Conservation (phyloP, 1,140 invertebrate genomes). For the Popillia japonica region DNA sequence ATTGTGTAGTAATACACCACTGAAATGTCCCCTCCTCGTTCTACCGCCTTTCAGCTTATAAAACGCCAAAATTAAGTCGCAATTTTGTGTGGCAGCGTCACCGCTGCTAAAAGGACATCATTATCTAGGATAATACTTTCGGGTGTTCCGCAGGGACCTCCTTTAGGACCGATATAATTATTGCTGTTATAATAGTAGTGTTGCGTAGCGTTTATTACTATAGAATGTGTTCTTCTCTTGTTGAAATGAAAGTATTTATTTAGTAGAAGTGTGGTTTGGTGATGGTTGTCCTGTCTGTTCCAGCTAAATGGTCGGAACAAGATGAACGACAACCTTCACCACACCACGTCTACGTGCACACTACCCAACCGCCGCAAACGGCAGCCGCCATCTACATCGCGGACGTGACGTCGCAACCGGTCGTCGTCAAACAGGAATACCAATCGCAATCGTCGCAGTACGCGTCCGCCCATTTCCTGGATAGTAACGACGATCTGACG, state of each 20-base stretch:
- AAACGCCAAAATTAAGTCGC: too few relatives aligned
- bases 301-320: constrained; percentile 51
- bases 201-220: too few relatives aligned
- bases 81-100: too few relatives aligned
- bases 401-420: neutral
- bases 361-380: neutral
- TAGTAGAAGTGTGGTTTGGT: constrained; percentile 46
- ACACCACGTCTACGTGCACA: neutral
- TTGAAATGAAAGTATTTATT: neutral
- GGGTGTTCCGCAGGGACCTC: too few relatives aligned
- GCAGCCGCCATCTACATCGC: neutral
- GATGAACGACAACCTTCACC: constrained; percentile 40
- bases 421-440: constrained; percentile 26
- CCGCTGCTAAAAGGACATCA: too few relatives aligned
- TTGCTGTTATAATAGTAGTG: too few relatives aligned
- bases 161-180: too few relatives aligned
- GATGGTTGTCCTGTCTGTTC: constrained; percentile 52
- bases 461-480: neutral
- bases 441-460: neutral
- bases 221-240: too few relatives aligned
- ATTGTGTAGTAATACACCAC: too few relatives aligned
- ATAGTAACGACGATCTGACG: neutral
- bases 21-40: too few relatives aligned
- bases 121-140: too few relatives aligned
- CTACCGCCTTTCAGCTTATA: too few relatives aligned